Evolutionary conservation across 1,140 invertebrate genomes (phyloP).

Genomic region (Leptinotarsa lineolata): DNA sequence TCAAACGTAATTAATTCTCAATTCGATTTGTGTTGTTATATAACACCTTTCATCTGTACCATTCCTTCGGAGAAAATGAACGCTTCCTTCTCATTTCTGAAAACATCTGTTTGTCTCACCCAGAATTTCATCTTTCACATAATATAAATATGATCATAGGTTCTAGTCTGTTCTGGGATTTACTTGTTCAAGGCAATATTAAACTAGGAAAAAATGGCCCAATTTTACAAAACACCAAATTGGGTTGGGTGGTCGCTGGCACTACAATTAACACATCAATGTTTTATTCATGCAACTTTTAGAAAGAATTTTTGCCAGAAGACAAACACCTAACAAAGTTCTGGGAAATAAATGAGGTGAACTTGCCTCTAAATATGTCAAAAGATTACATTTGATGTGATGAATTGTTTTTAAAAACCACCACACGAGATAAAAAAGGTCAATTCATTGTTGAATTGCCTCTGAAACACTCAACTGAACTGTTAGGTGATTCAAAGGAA

Average conservation of each 20-base stretch:
- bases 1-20: conserved; percentile 9
- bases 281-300: background rate
- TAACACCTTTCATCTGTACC: conserved; percentile 12
- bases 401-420: conserved; percentile 42
- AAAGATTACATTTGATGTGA: conserved; percentile 44
- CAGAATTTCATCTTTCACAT: conserved; percentile 34
- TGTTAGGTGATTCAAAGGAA: conserved; percentile 38
- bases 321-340: conserved; percentile 39
- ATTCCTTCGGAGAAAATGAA: conserved; percentile 37
- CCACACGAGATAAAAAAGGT: conserved; percentile 36
- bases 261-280: conserved; percentile 10
- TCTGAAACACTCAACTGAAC: conserved; percentile 34
- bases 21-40: conserved; percentile 21
- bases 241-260: conserved; percentile 48
- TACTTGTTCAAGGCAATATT: conserved; percentile 41
- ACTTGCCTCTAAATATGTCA: conserved; percentile 30
- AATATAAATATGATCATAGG: conserved; percentile 44
- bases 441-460: conserved; percentile 43
- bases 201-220: conserved; percentile 39
- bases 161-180: conserved; percentile 38
- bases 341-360: conserved; percentile 48
- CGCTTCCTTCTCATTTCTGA: conserved; percentile 37
- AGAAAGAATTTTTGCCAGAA: background rate
- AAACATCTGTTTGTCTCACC: conserved; percentile 42
- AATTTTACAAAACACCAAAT: conserved; percentile 48